Evolutionary conservation across 2,888 invertebrate genomes (phyloP), one percentile per base, ranked within the genome.

Genomic region (Epinotia bilunana): DNA sequence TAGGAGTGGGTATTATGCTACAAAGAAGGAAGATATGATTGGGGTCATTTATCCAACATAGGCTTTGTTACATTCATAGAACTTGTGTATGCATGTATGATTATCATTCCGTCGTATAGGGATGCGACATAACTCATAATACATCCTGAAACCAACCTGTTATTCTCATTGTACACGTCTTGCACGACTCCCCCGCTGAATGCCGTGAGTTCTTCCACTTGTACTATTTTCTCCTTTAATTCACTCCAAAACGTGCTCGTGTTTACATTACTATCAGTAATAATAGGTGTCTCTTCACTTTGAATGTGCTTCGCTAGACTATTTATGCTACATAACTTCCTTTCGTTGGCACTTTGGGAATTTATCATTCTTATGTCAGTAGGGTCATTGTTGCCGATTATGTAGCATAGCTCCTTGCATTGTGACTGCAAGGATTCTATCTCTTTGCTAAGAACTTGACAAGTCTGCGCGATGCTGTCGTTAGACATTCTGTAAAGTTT

Each of bases 101-200:
- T 18, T n/a, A 39, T 9, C 3, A 57, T 18, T 57, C 57, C 18
- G 11, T 39, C 5, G 6, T 28, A 28, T 4, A 61, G 23, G 2
- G 4, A 39, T 23, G 12, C 20, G 1, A 28, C 23, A 13, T 13
- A 11, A 20, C 1, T 28, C 23, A 61, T 12, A 61, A 61, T 33
- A 57, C 20, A 39, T 39, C 3, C 2, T 20, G 16, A 57, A 46
- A 79, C 80, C 77, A 79, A 94, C 94, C 91, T 91, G 76, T 83
- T 83, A 76, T 90, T 92, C 80, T 94, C 92, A 49, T 80, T 78
- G 72, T 91, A 87, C 28, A 89, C 79, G 78, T 94, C 93, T 78
- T 81, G 81, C 63, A 91, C 86, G n/a, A 82, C 80, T 2, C 90
- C 91, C 76, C 78, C 84, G 2, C 87, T 90, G 76, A 88, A 92